Evolutionary conservation across 2,113 vertebrate genomes (phyloP), one percentile per base, ranked within the genome.

Genomic region (Phrynocephalus versicolor): DNA sequence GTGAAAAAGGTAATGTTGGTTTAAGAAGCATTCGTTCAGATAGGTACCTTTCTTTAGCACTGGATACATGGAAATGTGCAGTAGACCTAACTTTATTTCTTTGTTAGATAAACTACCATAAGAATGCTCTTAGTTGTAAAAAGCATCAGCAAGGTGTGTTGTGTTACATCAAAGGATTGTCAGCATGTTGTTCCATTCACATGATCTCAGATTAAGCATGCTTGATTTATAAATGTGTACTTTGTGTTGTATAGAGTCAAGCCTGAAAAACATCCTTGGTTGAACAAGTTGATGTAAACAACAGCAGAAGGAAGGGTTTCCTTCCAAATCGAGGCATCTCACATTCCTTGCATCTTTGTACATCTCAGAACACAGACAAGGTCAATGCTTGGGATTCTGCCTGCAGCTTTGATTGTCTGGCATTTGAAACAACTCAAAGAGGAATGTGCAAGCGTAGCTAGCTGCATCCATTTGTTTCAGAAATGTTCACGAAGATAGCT

Each of bases 1-100:
- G 45, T 55, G 58, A 51, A 89, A 92, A 95, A 95, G 91, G 64
- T 82, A 84, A 81, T 35, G 1, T 64, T 77, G 78, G 35, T 35
- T 77, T 33, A 62, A 73, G 2, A 37, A 79, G 33, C 19, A 3
- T 18, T 55, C 71, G 0, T 81, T 82, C 1, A 0, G 30, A 78
- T n/a, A n/a, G n/a, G n/a, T 0, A 0, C n/a, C 3, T 25, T 0
- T 2, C 73, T 78, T 83, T 70, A 14, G 51, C 60, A 57, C 69
- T 81, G 9, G 4, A n/a, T n/a, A n/a, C n/a, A n/a, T n/a, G 76
- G 80, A 82, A n/a, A 64, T 16, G 60, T 39, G 65, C 70, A 51
- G 0, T 0, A 25, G 25, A 83, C 21, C 58, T 70, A 71, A 70
- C 75, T 79, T 69, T 41, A 39, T 78, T 85, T 60, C 35, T 78